A percentile compares a stretch with the other conserved stretches of the same genome.
Evolutionary conservation across 1,140 invertebrate species (phyloP).

Genomic region (Ostrea denselamellosa): DNA sequence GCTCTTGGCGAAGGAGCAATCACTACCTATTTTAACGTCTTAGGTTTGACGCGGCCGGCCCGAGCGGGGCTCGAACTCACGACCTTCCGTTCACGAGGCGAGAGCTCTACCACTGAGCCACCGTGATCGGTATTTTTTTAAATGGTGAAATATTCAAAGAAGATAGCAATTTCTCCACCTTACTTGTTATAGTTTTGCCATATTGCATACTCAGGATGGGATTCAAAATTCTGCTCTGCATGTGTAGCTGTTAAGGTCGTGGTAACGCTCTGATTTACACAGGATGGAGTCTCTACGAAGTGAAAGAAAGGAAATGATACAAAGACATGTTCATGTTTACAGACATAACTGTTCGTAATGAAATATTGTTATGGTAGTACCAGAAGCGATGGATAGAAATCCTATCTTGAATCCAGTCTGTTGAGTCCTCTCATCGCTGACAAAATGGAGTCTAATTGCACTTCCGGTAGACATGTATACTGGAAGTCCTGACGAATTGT

Average conservation of each 20-base stretch:
- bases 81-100: no score
- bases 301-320: neutral
- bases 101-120: no score
- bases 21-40: no score
- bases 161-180: neutral
- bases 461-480: neutral
- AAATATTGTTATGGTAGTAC: neutral
- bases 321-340: neutral
- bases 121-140: no score
- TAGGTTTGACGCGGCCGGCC: no score
- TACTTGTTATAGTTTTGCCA: conserved; percentile 17
- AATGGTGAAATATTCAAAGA: neutral
- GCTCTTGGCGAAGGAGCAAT: no score
- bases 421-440: conserved; percentile 6
- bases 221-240: neutral
- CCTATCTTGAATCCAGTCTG: conserved; percentile 23
- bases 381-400: neutral
- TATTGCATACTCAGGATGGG: neutral
- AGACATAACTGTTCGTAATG: neutral
- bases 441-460: conserved; percentile 4
- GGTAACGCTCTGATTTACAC: neutral
- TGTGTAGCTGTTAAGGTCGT: neutral
- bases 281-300: neutral
- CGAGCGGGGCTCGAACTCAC: no score
- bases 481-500: conserved; percentile 6